Conservation (phyloP, 2,113 vertebrate genomes). For the Rana temporaria region DNA sequence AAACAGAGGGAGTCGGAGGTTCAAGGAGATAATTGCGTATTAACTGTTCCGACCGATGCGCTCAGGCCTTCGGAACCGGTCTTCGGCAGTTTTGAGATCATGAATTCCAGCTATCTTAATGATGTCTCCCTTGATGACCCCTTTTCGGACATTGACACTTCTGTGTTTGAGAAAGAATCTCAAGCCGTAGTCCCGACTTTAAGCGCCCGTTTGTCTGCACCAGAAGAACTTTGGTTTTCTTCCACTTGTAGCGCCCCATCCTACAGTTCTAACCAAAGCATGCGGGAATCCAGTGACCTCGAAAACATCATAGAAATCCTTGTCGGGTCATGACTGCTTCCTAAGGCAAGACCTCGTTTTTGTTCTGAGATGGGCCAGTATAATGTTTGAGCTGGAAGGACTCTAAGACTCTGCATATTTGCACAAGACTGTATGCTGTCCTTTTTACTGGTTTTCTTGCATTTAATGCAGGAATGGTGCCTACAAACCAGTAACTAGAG, state of each 20-base stretch:
- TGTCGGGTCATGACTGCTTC: conserved; percentile 71
- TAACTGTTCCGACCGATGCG: background rate
- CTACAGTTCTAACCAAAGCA: conserved; percentile 55
- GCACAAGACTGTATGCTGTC: conserved; percentile 32
- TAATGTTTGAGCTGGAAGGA: conserved; percentile 4
- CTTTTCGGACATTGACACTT: conserved; percentile 82
- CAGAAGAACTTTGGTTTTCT: conserved; percentile 54
- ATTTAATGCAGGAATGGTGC: background rate
- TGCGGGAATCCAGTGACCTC: conserved; percentile 73
- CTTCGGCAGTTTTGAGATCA: conserved; percentile 66
- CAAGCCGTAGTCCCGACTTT: conserved; percentile 44
- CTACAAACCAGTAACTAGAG: conserved; percentile 22
- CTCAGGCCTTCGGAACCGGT: conserved; percentile 32
- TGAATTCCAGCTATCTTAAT: conserved; percentile 69
- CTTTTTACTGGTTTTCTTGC: conserved; percentile 21
- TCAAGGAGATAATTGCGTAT: background rate
- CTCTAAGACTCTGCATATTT: conserved; percentile 9
- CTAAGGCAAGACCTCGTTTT: background rate
- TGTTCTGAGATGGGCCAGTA: background rate
- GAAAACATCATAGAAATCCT: conserved; percentile 81
- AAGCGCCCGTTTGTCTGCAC: conserved; percentile 50
- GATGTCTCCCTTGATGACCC: conserved; percentile 76
- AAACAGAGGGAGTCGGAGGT: background rate
- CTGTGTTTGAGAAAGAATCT: conserved; percentile 74
- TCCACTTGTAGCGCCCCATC: conserved; percentile 52